Conservation (phyloP, 2,888 invertebrate species). For the Celastrina argiolus region DNA sequence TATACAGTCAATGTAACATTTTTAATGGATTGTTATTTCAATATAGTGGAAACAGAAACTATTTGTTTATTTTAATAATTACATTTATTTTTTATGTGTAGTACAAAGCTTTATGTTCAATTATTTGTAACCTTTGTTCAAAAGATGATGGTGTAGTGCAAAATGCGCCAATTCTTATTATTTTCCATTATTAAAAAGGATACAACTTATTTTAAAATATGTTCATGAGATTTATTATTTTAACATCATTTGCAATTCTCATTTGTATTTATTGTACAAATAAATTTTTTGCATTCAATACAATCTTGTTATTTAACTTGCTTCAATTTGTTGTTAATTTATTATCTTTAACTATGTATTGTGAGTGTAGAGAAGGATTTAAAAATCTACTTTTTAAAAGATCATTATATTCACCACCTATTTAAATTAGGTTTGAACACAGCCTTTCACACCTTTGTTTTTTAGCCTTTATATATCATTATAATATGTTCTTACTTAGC, state of each 20-base stretch:
- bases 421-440: too few species aligned
- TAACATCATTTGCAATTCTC: slow-evolving; percentile 71
- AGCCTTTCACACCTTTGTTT: too few species aligned
- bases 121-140: slow-evolving; percentile 37
- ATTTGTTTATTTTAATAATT: background rate
- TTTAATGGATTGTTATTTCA: slow-evolving; percentile 24
- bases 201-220: slow-evolving; percentile 48
- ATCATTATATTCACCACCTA: too few species aligned
- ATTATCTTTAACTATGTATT: background rate
- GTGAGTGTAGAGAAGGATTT: too few species aligned
- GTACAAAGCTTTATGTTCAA: slow-evolving; percentile 55
- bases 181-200: slow-evolving; percentile 26
- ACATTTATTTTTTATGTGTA: slow-evolving; percentile 52
- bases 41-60: background rate
- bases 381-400: too few species aligned
- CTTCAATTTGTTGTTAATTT: slow-evolving; percentile 32
- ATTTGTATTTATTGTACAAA: slow-evolving; percentile 78
- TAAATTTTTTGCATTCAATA: slow-evolving; percentile 69
- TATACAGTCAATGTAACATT: slow-evolving; percentile 32
- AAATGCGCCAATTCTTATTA: slow-evolving; percentile 12
- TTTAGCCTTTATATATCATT: too few species aligned
- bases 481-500: too few species aligned
- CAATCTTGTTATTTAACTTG: slow-evolving; percentile 39
- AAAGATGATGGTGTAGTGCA: slow-evolving; percentile 56
- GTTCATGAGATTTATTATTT: slow-evolving; percentile 69